These are phyloP conservation scores for Caenorhabditis elegans DNA, from an alignment of 1,140 invertebrate genomes.

Conservation along the genomic window DNA sequence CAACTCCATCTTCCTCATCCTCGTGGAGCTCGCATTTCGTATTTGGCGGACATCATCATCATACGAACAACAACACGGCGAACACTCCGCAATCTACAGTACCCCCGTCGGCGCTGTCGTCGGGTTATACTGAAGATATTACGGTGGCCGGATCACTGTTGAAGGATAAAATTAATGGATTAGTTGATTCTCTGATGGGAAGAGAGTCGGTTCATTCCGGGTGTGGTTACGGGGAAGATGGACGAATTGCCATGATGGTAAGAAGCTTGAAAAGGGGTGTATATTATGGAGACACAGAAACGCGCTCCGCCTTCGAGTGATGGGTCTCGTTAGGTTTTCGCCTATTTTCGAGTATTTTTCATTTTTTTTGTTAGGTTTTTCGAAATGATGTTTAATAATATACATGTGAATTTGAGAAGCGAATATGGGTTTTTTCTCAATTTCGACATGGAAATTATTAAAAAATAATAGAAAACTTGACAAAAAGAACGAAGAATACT, in stretches of 20 bases:
- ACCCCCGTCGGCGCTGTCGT: background rate
- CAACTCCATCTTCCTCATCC: background rate
- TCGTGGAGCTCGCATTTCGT: constrained; percentile 18
- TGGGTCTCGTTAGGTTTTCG: no score
- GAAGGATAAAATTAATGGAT: constrained; percentile 36
- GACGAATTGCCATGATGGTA: background rate
- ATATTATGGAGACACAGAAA: background rate
- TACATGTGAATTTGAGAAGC: no score
- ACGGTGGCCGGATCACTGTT: constrained; percentile 48
- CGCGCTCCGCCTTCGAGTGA: no score
- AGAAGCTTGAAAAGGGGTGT: background rate
- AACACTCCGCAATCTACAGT: background rate
- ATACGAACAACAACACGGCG: background rate
- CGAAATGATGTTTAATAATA: no score
- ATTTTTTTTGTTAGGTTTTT: no score
- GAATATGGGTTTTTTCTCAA: no score
- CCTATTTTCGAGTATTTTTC: no score
- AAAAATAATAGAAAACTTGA: no score
- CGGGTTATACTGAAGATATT: constrained; percentile 51
- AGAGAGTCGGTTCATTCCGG: background rate
- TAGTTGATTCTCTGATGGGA: constrained; percentile 37
- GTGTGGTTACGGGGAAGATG: background rate
- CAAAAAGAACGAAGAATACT: no score
- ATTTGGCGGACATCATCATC: background rate
- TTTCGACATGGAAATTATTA: no score